Evolutionary conservation across 92 coral and sea anemone genomes (phyloP).

Genomic region (Phenganax marumi): DNA sequence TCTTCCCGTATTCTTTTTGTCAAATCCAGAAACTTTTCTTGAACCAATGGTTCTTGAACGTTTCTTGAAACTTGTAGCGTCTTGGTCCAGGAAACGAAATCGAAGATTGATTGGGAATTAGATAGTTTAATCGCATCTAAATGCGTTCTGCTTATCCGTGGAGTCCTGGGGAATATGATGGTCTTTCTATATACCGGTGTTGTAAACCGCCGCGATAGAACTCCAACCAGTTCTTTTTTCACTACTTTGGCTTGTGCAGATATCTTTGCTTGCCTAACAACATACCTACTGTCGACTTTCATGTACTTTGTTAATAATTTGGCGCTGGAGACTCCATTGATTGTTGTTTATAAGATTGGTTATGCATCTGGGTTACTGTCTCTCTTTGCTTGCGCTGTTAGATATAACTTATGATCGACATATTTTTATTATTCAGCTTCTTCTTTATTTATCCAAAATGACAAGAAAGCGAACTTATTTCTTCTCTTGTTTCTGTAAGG

Average conservation of each 20-base stretch:
- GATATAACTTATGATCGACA: conserved; percentile 3
- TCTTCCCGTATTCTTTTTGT: too few relatives aligned
- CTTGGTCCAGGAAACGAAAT: too few relatives aligned
- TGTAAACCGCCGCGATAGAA: conserved; percentile 1
- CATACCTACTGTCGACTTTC: background rate
- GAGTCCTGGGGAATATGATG: background rate
- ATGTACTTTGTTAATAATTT: background rate
- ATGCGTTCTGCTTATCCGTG: conserved; percentile 1
- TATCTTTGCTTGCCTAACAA: background rate
- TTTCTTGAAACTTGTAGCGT: too few relatives aligned
- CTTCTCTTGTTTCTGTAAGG: background rate
- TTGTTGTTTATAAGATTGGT: background rate
- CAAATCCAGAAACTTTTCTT: too few relatives aligned
- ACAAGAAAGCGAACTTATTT: background rate
- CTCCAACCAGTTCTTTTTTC: background rate
- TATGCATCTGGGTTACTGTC: background rate
- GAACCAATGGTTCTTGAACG: too few relatives aligned
- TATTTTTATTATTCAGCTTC: conserved; percentile 1
- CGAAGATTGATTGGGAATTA: too few relatives aligned
- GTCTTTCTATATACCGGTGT: background rate
- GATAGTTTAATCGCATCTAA: background rate
- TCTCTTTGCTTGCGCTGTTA: background rate
- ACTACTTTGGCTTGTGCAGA: background rate
- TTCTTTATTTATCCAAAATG: background rate
- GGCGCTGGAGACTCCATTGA: background rate